A percentile compares a stretch with the other conserved stretches of the same genome.
Conservation (phyloP, 2,113 vertebrate genomes). For the Lycaon pictus region DNA sequence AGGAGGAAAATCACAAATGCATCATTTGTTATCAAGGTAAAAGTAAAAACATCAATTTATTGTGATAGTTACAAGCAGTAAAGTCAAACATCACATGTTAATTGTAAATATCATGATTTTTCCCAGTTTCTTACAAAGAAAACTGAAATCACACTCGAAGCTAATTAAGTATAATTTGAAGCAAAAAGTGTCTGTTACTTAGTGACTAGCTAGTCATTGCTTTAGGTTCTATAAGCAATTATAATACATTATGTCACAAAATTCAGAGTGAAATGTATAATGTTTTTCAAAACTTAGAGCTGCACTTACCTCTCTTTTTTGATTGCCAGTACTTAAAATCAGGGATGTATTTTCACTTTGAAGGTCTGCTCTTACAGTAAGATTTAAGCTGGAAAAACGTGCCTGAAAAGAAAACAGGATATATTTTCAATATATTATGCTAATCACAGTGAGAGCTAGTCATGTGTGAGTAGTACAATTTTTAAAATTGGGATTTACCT, state of each 20-base stretch:
- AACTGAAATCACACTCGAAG: conserved; percentile 9
- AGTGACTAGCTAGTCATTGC: background rate
- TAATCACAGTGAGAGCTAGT: background rate
- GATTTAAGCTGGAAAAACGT: conserved; percentile 90
- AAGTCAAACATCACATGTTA: background rate
- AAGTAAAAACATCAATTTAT: conserved; percentile 28
- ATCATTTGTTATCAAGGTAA: background rate
- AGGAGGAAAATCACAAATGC: background rate
- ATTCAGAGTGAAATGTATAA: background rate
- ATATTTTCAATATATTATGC: background rate
- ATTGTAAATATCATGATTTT: conserved; percentile 22
- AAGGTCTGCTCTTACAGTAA: conserved; percentile 89
- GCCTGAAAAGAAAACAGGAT: conserved; percentile 87
- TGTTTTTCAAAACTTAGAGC: background rate
- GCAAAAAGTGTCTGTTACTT: background rate
- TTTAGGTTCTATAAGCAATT: background rate
- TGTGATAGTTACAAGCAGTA: conserved; percentile 18
- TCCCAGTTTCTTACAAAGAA: background rate
- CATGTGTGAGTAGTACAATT: background rate
- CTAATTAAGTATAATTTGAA: conserved; percentile 46
- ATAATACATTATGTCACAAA: background rate
- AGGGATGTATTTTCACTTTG: conserved; percentile 88
- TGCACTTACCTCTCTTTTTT: conserved; percentile 89
- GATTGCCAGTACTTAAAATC: conserved; percentile 88
- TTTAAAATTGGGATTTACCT: background rate